phyloP scores from a whole-genome alignment of 1,140 invertebrate genomes.

The Drosophila funebris region DNA sequence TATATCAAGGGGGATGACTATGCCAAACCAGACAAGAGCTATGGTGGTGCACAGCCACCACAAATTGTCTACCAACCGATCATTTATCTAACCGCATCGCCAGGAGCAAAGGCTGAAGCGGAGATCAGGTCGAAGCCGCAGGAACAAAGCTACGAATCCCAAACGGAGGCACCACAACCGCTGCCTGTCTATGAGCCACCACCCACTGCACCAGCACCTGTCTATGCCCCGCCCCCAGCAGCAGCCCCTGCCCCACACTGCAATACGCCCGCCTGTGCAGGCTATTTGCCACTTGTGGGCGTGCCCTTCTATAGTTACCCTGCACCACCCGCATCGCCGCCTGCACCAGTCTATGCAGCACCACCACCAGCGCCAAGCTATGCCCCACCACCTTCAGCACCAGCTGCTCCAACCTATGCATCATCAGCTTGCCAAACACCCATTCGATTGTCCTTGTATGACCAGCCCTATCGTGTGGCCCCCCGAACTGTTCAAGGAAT shows the following conservation, averaged over 20 bases:
- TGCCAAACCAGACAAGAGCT: slow-evolving; percentile 24
- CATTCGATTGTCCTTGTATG: slow-evolving; percentile 57
- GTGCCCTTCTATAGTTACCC: slow-evolving; percentile 41
- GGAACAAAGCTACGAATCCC: slow-evolving; percentile 14
- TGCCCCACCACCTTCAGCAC: background rate
- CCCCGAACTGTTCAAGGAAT: slow-evolving; percentile 73
- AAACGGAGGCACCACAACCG: slow-evolving; percentile 10
- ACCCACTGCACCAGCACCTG: background rate
- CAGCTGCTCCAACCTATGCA: slow-evolving; percentile 1
- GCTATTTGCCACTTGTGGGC: slow-evolving; percentile 35
- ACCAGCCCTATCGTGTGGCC: slow-evolving; percentile 70
- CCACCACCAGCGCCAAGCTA: slow-evolving; percentile 7
- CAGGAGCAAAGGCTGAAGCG: slow-evolving; percentile 1
- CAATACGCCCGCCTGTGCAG: slow-evolving; percentile 19
- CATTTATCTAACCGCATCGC: slow-evolving; percentile 53
- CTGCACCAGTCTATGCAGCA: background rate
- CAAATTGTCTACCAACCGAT: slow-evolving; percentile 73
- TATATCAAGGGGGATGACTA: slow-evolving; percentile 41
- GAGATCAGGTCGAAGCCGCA: slow-evolving; percentile 2
- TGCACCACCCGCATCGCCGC: background rate
- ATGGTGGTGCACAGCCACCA: slow-evolving; percentile 39
- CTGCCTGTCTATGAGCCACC: slow-evolving; percentile 21
- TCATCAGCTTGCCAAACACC: slow-evolving; percentile 50
- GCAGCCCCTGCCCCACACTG: slow-evolving; percentile 23
- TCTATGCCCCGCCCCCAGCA: slow-evolving; percentile 7